Conservation (phyloP, 1,140 invertebrate genomes). For the Zaprionus inermis region DNA sequence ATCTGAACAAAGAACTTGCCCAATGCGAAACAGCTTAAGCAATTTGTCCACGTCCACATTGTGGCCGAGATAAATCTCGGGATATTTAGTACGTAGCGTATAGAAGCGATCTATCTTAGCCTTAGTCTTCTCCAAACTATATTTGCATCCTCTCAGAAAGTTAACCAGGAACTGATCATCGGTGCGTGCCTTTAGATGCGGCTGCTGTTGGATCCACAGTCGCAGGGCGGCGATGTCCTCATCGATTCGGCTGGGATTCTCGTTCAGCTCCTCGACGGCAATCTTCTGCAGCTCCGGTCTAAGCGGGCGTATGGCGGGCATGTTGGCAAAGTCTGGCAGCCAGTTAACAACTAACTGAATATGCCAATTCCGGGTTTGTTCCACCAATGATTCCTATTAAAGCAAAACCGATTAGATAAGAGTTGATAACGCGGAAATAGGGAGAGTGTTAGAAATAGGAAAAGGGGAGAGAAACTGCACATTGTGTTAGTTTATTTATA, state of each 20-base stretch:
- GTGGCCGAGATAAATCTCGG: slow-evolving; percentile 83
- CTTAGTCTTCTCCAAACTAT: slow-evolving; percentile 88
- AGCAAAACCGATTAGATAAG: slow-evolving; percentile 44
- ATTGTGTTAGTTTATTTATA: slow-evolving; percentile 47
- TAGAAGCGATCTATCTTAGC: slow-evolving; percentile 88
- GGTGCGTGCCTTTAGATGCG: slow-evolving; percentile 85
- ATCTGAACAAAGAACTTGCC: slow-evolving; percentile 72
- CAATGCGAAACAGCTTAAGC: slow-evolving; percentile 84
- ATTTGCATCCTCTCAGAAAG: slow-evolving; percentile 89
- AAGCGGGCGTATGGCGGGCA: slow-evolving; percentile 84
- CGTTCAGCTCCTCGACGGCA: slow-evolving; percentile 86
- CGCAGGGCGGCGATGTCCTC: slow-evolving; percentile 86
- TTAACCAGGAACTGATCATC: slow-evolving; percentile 87
- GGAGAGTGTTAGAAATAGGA: not conserved
- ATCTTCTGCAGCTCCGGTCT: slow-evolving; percentile 84
- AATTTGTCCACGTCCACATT: slow-evolving; percentile 84
- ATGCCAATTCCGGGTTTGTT: slow-evolving; percentile 4
- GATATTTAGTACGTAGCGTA: slow-evolving; percentile 86
- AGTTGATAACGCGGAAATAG: slow-evolving; percentile 21
- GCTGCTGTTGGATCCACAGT: slow-evolving; percentile 88
- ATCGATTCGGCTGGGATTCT: slow-evolving; percentile 85
- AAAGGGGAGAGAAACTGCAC: slow-evolving; percentile 21
- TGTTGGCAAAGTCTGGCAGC: slow-evolving; percentile 37
- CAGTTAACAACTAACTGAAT: slow-evolving; percentile 47
- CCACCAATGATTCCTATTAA: slow-evolving; percentile 15